Evolutionary conservation across 2,888 invertebrate genomes (phyloP), one percentile per base, ranked within the genome.

Genomic region (Plutella xylostella): DNA sequence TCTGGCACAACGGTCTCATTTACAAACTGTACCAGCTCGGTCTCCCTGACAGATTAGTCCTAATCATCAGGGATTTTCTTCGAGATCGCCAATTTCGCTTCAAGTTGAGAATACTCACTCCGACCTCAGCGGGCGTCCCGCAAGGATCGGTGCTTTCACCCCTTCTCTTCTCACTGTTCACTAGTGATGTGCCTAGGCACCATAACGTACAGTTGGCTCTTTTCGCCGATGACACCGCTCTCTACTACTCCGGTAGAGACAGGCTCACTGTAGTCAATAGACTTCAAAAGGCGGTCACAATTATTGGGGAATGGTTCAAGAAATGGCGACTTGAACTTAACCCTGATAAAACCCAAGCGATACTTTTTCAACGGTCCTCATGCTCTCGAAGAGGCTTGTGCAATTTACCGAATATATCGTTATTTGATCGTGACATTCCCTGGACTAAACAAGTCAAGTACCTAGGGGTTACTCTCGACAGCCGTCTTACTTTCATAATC

Each of bases 1-100:
- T n/a, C n/a, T n/a, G n/a, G n/a, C 44, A 47, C 28, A 37, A 35
- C n/a, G 45, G 50, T 14, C 38, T 47, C 20, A 15, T 47, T 7
- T 51, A 42, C 30, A 51, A 48, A 40, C 39, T 49, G 7, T 30
- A 35, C 42, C n/a, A 33, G 1, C 2, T 45, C 1, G 46, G 35
- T 2, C 20, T 46, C 33, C 46, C 46, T 12, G 45, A 48, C 25
- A 19, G 45, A 19, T 22, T 34, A 4, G 34, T 34, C 2, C 34
- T 34, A n/a, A 34, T 34, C 34, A n/a, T 34, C 17, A 34, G 14
- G 7, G 17, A 34, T n/a, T 34, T 15, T 17, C 34, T 34, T 2
- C 4, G 2, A 3, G 7, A 17, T 7, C 2, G 34, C 2, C 2
- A 15, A 2, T 34, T 34, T 34, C 2, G 14, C 1, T 34, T 6